Conservation (phyloP, 2,797 vertebrate species). For the Gallinago solitaria region DNA sequence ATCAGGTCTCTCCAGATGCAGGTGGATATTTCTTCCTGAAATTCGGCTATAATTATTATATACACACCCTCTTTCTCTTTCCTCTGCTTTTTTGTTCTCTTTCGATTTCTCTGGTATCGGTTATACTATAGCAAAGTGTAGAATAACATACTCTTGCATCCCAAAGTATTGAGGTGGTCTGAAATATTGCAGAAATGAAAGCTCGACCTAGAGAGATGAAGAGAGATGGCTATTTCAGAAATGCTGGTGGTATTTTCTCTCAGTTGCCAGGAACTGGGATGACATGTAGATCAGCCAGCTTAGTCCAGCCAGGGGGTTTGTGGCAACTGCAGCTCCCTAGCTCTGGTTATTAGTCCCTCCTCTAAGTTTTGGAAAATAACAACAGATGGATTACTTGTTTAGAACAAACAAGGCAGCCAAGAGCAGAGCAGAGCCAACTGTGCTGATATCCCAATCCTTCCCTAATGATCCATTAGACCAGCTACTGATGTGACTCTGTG, state of each 20-base stretch:
- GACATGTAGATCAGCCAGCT: neutral
- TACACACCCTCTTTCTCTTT: neutral
- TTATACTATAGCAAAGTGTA: neutral
- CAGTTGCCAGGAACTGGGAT: neutral
- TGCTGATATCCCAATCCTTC: neutral
- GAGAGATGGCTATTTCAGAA: neutral
- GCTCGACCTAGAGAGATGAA: neutral
- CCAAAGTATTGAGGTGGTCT: neutral
- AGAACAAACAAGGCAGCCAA: constrained; percentile 18
- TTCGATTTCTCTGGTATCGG: neutral
- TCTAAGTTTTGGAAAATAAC: constrained; percentile 41
- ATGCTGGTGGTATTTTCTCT: neutral
- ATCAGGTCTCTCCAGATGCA: neutral
- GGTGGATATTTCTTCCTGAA: neutral
- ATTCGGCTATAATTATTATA: neutral
- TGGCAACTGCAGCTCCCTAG: neutral
- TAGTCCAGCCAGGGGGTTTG: neutral
- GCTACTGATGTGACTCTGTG: neutral
- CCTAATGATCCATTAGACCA: constrained; percentile 23
- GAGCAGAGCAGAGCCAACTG: neutral
- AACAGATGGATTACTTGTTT: constrained; percentile 50
- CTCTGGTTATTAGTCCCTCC: neutral
- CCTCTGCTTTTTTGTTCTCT: neutral
- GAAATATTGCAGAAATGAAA: neutral
- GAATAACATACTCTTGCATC: neutral